Percentiles rank a stretch among this genome's conserved stretches.
phyloP scores from a whole-genome alignment of 2,888 invertebrate genomes.

The Mylabris sibirica region DNA sequence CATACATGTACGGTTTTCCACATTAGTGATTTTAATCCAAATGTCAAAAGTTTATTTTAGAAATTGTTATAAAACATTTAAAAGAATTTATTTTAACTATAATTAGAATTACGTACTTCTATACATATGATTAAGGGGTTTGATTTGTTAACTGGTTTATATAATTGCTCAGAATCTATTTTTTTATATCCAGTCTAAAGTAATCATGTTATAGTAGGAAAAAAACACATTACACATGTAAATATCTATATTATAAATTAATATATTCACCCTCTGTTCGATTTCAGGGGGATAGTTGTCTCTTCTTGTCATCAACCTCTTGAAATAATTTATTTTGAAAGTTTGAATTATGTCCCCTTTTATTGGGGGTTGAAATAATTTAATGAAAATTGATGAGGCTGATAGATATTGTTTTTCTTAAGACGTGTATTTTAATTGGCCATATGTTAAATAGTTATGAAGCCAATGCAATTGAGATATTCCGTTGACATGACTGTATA shows the following conservation, averaged over 20 bases:
- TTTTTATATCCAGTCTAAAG: slow-evolving; percentile 15
- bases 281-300: not conserved
- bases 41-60: not conserved
- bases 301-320: not conserved
- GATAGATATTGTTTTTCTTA: not conserved
- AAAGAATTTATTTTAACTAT: not conserved
- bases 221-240: slow-evolving; percentile 34
- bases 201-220: slow-evolving; percentile 24
- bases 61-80: not conserved
- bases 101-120: not conserved
- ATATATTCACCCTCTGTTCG: slow-evolving; percentile 30
- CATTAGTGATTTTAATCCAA: not conserved
- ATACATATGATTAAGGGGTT: not conserved
- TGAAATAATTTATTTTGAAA: slow-evolving; percentile 6
- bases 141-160: not conserved
- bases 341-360: not conserved
- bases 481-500: too few relatives aligned
- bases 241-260: slow-evolving; percentile 32
- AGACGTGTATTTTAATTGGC: not conserved
- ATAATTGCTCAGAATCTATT: not conserved
- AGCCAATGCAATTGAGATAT: not conserved
- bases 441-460: not conserved
- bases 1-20: not conserved
- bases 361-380: not conserved
- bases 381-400: slow-evolving; percentile 4